Evolutionary conservation across 1,140 invertebrate genomes (phyloP).

Genomic region (Lineus longissimus): DNA sequence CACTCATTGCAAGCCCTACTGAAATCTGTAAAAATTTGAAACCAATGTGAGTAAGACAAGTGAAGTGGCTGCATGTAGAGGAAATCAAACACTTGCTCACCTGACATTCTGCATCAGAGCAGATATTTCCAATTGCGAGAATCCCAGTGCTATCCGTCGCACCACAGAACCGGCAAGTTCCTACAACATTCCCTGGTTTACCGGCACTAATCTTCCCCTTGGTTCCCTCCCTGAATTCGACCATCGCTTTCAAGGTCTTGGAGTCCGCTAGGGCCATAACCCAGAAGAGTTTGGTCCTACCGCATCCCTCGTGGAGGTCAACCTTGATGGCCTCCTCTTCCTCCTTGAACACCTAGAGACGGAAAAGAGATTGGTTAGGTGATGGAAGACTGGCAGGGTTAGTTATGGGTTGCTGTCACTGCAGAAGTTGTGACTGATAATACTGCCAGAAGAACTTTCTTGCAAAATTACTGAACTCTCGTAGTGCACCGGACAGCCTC

Average conservation of each 20-base stretch:
- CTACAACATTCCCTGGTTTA: slow-evolving; percentile 56
- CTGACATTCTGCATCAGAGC: slow-evolving; percentile 88
- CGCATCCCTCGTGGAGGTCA: slow-evolving; percentile 93
- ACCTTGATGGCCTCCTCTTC: slow-evolving; percentile 84
- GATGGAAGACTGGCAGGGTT: too few species aligned
- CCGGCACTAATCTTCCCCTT: slow-evolving; percentile 44
- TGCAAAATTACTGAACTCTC: too few species aligned
- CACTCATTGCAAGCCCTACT: too few species aligned
- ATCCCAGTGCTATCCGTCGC: slow-evolving; percentile 76
- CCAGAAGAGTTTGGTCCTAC: slow-evolving; percentile 93
- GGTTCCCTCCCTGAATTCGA: slow-evolving; percentile 82
- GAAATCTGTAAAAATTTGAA: too few species aligned
- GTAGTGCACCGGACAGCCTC: too few species aligned
- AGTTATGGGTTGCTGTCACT: too few species aligned
- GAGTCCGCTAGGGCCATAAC: slow-evolving; percentile 86
- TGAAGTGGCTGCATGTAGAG: too few species aligned
- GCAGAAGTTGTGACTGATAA: too few species aligned
- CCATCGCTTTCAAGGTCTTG: slow-evolving; percentile 84
- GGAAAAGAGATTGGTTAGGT: too few species aligned
- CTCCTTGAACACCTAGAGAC: slow-evolving; percentile 78
- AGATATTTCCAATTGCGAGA: slow-evolving; percentile 87
- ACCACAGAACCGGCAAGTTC: slow-evolving; percentile 89
- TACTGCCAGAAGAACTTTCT: too few species aligned
- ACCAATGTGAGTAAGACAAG: background rate
- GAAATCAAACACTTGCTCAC: too few species aligned